phyloP scores from a whole-genome alignment of 2,888 invertebrate genomes.

The Platycheirus albimanus region DNA sequence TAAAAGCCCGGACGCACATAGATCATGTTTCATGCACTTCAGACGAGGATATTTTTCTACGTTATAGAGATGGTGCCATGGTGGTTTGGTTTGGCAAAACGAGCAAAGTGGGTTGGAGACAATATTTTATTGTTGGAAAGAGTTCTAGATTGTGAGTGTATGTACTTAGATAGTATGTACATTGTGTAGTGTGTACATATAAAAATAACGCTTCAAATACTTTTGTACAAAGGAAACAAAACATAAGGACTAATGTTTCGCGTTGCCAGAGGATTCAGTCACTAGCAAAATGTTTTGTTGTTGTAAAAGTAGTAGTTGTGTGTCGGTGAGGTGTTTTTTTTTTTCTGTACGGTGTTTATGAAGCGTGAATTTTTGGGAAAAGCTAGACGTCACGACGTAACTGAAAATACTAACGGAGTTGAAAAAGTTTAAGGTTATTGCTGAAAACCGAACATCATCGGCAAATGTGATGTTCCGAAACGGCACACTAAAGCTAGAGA shows the following conservation, averaged over 20 bases:
- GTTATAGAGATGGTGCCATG: too few relatives aligned
- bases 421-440: too few relatives aligned
- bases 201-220: background rate
- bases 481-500: too few relatives aligned
- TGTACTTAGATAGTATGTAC: background rate
- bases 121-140: background rate
- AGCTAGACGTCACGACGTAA: too few relatives aligned
- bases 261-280: constrained; percentile 22
- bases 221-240: background rate
- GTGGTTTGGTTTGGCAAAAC: background rate
- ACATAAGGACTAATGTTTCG: background rate
- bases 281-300: constrained; percentile 7
- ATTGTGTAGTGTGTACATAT: background rate
- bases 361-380: too few relatives aligned
- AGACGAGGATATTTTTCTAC: background rate
- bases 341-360: too few relatives aligned
- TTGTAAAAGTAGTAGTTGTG: too few relatives aligned
- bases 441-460: too few relatives aligned
- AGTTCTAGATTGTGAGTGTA: background rate
- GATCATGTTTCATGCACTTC: constrained; percentile 61
- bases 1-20: constrained; percentile 64
- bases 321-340: too few relatives aligned
- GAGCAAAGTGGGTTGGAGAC: background rate
- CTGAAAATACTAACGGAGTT: too few relatives aligned
- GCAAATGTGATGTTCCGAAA: too few relatives aligned